Conservation (phyloP, 2,888 invertebrate genomes). For the Dryadula phaetusa region DNA sequence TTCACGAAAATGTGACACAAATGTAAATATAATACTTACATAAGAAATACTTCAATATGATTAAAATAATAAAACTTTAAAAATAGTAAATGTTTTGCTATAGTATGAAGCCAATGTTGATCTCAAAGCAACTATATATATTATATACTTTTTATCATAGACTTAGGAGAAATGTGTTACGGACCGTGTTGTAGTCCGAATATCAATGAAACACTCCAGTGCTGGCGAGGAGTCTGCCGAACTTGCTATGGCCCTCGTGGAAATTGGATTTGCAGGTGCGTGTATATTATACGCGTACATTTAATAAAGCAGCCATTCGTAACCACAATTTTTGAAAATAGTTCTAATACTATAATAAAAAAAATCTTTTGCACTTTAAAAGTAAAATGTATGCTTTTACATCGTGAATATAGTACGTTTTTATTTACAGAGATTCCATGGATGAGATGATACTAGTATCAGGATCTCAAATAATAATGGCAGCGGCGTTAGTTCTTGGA, state of each 20-base stretch:
- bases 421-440: slow-evolving; percentile 64
- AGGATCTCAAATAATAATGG: slow-evolving; percentile 79
- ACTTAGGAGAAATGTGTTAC: slow-evolving; percentile 68
- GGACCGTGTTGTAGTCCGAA: slow-evolving; percentile 66
- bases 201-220: slow-evolving; percentile 64
- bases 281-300: not conserved
- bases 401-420: not conserved
- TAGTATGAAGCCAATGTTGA: too few relatives aligned
- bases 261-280: slow-evolving; percentile 74
- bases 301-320: not conserved
- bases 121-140: too few relatives aligned
- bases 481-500: slow-evolving; percentile 72
- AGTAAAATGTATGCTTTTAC: too few relatives aligned
- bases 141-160: slow-evolving; percentile 57
- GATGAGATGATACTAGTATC: slow-evolving; percentile 74
- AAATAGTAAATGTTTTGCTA: too few relatives aligned
- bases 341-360: not conserved
- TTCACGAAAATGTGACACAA: too few relatives aligned
- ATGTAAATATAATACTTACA: too few relatives aligned
- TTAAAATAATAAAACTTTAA: too few relatives aligned
- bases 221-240: slow-evolving; percentile 74
- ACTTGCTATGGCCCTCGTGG: slow-evolving; percentile 65
- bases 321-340: not conserved
- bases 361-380: too few relatives aligned
- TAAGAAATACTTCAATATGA: too few relatives aligned